Percentiles rank a stretch among this genome's conserved stretches.
Conservation (phyloP, 2,888 invertebrate species). For the Epistrophe grossulariae region DNA sequence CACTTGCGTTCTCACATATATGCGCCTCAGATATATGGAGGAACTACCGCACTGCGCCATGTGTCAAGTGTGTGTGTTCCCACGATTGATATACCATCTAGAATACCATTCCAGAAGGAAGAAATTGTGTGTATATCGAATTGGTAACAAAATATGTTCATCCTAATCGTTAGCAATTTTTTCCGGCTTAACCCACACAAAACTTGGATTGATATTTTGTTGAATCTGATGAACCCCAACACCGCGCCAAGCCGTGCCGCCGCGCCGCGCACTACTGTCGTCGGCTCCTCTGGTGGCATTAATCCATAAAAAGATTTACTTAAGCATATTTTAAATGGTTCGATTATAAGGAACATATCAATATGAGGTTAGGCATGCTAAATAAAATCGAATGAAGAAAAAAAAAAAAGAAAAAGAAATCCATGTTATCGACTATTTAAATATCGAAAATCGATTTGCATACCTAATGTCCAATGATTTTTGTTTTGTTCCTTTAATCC, state of each 20-base stretch:
- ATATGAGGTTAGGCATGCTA: slow-evolving; percentile 37
- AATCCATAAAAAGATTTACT: slow-evolving; percentile 61
- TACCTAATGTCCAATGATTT: slow-evolving; percentile 47
- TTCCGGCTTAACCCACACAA: slow-evolving; percentile 60
- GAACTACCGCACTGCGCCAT: not conserved
- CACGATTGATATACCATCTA: slow-evolving; percentile 1
- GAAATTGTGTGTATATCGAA: slow-evolving; percentile 43
- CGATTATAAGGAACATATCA: slow-evolving; percentile 20
- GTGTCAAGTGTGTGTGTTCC: slow-evolving; percentile 12
- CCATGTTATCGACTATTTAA: slow-evolving; percentile 62
- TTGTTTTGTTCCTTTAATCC: slow-evolving; percentile 32
- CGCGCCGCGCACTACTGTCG: not conserved
- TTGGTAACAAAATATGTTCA: slow-evolving; percentile 56
- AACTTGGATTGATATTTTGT: slow-evolving; percentile 22
- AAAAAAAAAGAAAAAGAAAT: not conserved
- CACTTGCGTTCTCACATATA: not conserved
- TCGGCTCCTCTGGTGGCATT: slow-evolving; percentile 71
- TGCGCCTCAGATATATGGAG: not conserved
- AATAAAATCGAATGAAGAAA: slow-evolving; percentile 22
- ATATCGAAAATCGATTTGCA: slow-evolving; percentile 71
- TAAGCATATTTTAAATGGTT: slow-evolving; percentile 35
- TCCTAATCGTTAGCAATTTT: slow-evolving; percentile 63
- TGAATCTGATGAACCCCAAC: not conserved
- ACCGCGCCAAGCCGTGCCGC: not conserved
- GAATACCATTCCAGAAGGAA: not conserved